Evolutionary conservation across 2,113 vertebrate species (phyloP), one percentile per base, ranked within the genome.

Genomic region (Coturnix japonica): DNA sequence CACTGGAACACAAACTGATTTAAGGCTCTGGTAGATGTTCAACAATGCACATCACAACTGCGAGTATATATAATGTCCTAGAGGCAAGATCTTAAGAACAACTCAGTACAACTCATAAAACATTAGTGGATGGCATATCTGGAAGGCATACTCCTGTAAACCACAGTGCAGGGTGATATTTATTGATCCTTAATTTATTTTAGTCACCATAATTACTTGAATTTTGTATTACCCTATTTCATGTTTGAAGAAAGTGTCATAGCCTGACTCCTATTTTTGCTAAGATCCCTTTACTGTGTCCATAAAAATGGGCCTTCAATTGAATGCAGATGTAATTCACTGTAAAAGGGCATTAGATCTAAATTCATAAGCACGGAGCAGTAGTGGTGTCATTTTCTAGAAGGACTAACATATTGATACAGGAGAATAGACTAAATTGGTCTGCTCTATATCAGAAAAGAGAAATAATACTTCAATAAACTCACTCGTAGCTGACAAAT

Each of bases 131-230:
- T 54, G 46, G 21, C 11, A 25, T 87, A 87, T 73, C 83, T 76
- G 37, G 57, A 95, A 91, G 26, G 25, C 59, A 82, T 75, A 5
- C 4, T 92, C 15, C n/a, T 80, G 11, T 26, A 93, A 90, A 87
- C 37, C 39, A 20, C 17, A 69, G 13, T 56, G 4, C 30, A 82
- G 56, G 39, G 51, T 60, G 35, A 47, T 90, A 90, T 84, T 90
- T 93, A 93, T 91, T 90, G 76, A 91, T 81, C 20, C 5, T 1
- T 84, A 86, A 93, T 96, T 94, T 93, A 37, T 26, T 82, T 93
- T 85, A 72, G 44, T 69, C 13, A 4, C 20, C 31, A 25, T 83
- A 86, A 91, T 86, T 69, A 81, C 18, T 88, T 87, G 76, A 75
- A 17, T 63, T 41, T 70, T 90, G 41, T 51, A 87, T 69, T 87